Conservation (phyloP, 2,797 vertebrate species). For the Danio choprae region DNA sequence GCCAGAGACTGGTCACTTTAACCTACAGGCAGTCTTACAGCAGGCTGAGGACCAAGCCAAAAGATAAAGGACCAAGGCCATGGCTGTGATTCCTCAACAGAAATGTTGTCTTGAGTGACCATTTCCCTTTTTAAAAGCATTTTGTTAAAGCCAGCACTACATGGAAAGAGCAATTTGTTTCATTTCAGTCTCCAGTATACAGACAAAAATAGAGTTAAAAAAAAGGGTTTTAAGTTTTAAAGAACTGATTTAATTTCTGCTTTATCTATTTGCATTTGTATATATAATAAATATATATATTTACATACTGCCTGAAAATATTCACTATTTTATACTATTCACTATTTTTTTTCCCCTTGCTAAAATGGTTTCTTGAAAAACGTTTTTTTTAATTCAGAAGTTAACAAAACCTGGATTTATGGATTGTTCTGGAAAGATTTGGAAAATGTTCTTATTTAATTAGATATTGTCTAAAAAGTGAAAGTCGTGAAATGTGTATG, state of each 20-base stretch:
- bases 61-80: conserved; percentile 2
- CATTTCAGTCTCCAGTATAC: no score
- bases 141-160: no score
- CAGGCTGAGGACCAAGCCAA: conserved; percentile 6
- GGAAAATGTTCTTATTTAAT: background rate
- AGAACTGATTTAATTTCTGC: background rate
- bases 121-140: background rate
- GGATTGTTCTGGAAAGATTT: background rate
- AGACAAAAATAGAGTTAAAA: no score
- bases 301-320: no score
- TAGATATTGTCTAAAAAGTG: background rate
- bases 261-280: background rate
- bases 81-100: background rate
- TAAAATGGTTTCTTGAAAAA: no score
- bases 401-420: background rate
- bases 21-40: conserved; percentile 26
- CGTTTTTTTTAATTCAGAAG: no score
- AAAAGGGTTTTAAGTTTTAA: no score
- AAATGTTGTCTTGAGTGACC: background rate
- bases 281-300: no score
- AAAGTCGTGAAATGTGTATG: background rate
- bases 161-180: no score
- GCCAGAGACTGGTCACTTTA: conserved; percentile 37
- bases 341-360: no score
- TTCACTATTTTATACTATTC: no score